These are phyloP conservation scores for Xylocampa areola DNA, from an alignment of 2,888 invertebrate genomes.

Conservation along the genomic window DNA sequence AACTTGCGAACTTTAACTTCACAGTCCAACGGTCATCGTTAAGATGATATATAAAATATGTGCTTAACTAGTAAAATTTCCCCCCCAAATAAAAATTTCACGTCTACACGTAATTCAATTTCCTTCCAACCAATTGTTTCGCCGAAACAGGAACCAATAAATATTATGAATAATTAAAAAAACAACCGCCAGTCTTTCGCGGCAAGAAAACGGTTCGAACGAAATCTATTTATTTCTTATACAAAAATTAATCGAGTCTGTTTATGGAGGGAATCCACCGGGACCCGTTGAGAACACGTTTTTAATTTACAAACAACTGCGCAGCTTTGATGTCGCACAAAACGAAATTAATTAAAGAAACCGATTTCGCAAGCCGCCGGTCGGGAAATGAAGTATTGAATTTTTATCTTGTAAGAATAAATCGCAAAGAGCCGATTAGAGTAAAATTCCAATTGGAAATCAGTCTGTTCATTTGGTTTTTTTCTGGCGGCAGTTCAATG, in stretches of 20 bases:
- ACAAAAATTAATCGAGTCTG: constrained; percentile 57
- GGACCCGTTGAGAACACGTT: constrained; percentile 65
- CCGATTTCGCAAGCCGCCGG: constrained; percentile 44
- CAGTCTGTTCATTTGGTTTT: constrained; percentile 34
- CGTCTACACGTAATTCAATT: constrained; percentile 50
- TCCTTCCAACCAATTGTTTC: constrained; percentile 42
- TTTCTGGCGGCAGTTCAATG: constrained; percentile 34
- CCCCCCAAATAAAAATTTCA: constrained; percentile 13
- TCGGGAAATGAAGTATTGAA: constrained; percentile 64
- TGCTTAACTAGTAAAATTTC: constrained; percentile 9
- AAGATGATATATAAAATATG: constrained; percentile 21
- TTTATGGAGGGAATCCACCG: constrained; percentile 62
- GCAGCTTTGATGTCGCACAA: constrained; percentile 57
- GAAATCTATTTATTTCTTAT: constrained; percentile 52
- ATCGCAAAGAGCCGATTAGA: constrained; percentile 64
- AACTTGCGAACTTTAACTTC: too few relatives aligned
- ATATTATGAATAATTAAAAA: constrained; percentile 59
- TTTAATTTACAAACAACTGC: constrained; percentile 69
- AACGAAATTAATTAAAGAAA: constrained; percentile 63
- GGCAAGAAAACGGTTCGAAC: constrained; percentile 29
- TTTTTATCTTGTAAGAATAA: constrained; percentile 63
- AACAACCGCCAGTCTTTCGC: constrained; percentile 31
- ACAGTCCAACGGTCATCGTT: too few relatives aligned
- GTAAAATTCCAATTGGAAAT: constrained; percentile 54
- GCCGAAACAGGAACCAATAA: constrained; percentile 42